phyloP scores from a whole-genome alignment of 1,140 invertebrate species.

The Microplitis demolitor region DNA sequence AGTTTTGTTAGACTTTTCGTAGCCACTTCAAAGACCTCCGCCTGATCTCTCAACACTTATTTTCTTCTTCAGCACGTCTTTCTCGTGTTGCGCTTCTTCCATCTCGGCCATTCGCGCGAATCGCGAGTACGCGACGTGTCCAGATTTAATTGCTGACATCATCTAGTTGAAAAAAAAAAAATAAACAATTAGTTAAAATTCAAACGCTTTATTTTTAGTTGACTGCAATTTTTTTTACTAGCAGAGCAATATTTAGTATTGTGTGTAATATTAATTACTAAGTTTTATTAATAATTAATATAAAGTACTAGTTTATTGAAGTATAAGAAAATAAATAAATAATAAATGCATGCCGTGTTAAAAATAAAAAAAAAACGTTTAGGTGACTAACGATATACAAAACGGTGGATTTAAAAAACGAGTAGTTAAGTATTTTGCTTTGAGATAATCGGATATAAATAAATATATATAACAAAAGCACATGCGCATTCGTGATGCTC shows the following conservation, averaged over 20 bases:
- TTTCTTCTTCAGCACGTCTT: conserved; percentile 74
- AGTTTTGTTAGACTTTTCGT: not conserved
- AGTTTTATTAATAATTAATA: too few species aligned
- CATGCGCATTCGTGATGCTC: not conserved
- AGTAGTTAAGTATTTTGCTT: not conserved
- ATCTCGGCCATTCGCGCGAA: conserved; percentile 91
- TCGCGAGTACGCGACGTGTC: conserved; percentile 86
- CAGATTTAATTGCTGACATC: conserved; percentile 96
- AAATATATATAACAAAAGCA: not conserved
- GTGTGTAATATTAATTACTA: too few species aligned
- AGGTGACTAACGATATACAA: not conserved
- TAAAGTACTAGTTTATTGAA: not conserved
- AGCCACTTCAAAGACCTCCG: conserved; percentile 79
- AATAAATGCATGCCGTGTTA: conserved; percentile 1
- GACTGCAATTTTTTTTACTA: too few species aligned
- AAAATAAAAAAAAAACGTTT: not conserved
- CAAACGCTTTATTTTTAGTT: not conserved
- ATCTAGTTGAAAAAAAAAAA: conserved; percentile 69
- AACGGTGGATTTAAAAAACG: not conserved
- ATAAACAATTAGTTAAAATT: conserved; percentile 11
- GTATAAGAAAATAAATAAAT: not conserved
- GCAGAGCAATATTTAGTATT: too few species aligned
- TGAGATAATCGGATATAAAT: conserved; percentile 2
- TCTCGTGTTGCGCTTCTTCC: conserved; percentile 81
- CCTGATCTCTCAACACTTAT: conserved; percentile 92